phyloP scores from a whole-genome alignment of 2,113 vertebrate genomes.

The Pluvialis apricaria region DNA sequence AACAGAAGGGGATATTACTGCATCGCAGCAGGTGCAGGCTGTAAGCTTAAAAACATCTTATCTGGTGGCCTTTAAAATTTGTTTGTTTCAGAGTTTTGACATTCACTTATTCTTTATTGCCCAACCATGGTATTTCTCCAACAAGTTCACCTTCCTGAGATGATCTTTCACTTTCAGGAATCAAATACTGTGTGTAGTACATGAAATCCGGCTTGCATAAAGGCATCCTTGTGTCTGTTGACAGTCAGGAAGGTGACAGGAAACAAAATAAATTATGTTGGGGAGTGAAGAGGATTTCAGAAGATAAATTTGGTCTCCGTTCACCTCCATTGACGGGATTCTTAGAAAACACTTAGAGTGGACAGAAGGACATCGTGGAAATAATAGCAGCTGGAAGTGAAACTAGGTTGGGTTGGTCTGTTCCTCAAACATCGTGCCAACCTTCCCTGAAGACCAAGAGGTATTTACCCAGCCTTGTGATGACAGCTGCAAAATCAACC shows the following conservation, averaged over 20 bases:
- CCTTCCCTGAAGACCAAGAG: neutral
- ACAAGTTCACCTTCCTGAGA: neutral
- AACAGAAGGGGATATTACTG: slow-evolving; percentile 24
- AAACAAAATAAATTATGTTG: neutral
- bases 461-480: neutral
- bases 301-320: neutral
- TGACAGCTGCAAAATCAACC: neutral
- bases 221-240: neutral
- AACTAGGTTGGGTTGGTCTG: neutral
- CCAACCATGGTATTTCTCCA: neutral
- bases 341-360: neutral
- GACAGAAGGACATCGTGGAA: neutral
- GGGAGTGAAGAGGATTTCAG: neutral
- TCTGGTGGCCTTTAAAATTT: slow-evolving; percentile 42
- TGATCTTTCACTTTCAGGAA: neutral
- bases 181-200: neutral
- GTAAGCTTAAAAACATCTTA: slow-evolving; percentile 21
- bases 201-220: neutral
- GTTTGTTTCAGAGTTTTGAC: slow-evolving; percentile 34
- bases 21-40: slow-evolving; percentile 32
- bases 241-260: neutral
- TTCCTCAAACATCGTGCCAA: neutral
- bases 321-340: neutral
- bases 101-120: slow-evolving; percentile 21
- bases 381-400: neutral